Evolutionary conservation across 2,113 vertebrate genomes (phyloP).

Genomic region (Dissostichus mawsoni): DNA sequence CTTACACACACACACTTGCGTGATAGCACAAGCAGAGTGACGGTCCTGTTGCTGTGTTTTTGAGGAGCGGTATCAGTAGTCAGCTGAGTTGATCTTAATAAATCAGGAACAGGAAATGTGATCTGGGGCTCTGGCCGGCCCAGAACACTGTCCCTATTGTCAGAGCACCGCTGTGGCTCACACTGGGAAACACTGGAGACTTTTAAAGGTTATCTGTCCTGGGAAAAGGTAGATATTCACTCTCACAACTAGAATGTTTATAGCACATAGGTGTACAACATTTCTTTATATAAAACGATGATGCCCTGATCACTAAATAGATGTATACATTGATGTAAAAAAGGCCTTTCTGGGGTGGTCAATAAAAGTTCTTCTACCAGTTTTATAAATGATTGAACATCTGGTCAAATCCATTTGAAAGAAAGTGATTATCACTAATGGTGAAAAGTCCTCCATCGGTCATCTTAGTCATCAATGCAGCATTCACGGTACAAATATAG

Average conservation of each 20-base stretch:
- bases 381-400: conserved; percentile 6
- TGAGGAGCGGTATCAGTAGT: conserved; percentile 72
- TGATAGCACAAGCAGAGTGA: conserved; percentile 37
- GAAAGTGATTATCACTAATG: neutral
- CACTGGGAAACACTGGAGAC: conserved; percentile 70
- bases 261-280: too few relatives aligned
- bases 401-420: conserved; percentile 5
- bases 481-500: conserved; percentile 1
- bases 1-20: conserved; percentile 3
- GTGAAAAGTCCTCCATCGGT: conserved; percentile 12
- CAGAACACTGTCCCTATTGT: conserved; percentile 81
- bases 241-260: conserved; percentile 38
- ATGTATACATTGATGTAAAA: neutral
- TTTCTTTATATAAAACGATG: neutral
- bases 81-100: conserved; percentile 81
- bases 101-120: conserved; percentile 83
- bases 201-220: conserved; percentile 79
- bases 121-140: conserved; percentile 67
- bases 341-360: neutral
- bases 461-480: conserved; percentile 13
- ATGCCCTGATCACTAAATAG: conserved; percentile 22
- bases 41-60: conserved; percentile 48
- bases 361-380: neutral
- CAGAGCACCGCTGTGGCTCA: conserved; percentile 58
- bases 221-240: conserved; percentile 68